These are phyloP conservation scores for Catagonus wagneri DNA, from an alignment of 2,113 vertebrate genomes.

Conservation along the genomic window DNA sequence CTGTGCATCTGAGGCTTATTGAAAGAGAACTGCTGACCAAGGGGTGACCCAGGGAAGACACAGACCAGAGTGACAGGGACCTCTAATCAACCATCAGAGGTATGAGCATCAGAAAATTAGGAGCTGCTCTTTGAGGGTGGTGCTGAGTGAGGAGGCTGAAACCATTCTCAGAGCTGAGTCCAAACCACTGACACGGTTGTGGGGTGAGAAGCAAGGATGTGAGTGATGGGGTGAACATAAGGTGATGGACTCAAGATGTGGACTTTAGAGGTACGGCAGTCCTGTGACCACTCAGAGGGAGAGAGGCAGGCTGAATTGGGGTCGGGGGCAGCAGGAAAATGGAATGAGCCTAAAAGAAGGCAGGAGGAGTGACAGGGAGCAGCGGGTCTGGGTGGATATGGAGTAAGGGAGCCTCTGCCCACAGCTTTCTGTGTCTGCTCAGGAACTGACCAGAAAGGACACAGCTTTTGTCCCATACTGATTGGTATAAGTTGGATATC, in stretches of 20 bases:
- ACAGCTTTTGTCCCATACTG: neutral
- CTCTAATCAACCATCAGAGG: neutral
- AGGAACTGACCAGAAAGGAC: neutral
- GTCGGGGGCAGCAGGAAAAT: neutral
- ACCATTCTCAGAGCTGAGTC: neutral
- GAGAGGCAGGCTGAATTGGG: neutral
- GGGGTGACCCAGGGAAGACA: neutral
- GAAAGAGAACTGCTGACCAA: neutral
- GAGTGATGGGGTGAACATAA: neutral
- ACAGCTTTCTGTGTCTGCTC: neutral
- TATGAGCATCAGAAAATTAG: neutral
- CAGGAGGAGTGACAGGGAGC: neutral
- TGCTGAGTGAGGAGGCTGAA: neutral
- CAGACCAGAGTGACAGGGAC: neutral
- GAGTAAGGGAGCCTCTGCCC: neutral
- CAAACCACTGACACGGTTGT: neutral
- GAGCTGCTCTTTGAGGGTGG: neutral
- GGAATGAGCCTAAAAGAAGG: neutral
- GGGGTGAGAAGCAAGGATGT: neutral
- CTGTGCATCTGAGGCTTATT: neutral
- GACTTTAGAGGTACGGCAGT: neutral
- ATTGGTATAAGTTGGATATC: neutral
- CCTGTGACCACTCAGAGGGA: neutral
- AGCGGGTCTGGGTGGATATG: neutral
- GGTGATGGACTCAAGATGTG: neutral